These are phyloP conservation scores for Puma concolor DNA, from an alignment of 2,113 vertebrate genomes.

Conservation along the genomic window DNA sequence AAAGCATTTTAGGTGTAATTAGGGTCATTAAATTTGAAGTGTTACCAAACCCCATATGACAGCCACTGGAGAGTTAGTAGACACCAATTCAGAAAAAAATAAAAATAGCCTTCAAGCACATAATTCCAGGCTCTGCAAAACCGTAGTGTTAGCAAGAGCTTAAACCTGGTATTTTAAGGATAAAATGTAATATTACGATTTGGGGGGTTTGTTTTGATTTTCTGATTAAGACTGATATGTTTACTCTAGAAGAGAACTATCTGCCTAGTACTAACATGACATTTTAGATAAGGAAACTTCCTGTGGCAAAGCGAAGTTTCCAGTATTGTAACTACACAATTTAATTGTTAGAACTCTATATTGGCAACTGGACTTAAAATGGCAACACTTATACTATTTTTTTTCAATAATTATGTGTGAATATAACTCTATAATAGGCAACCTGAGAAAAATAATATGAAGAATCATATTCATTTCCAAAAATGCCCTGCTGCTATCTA, in stretches of 20 bases:
- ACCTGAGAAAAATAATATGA: slow-evolving; percentile 48
- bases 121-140: slow-evolving; percentile 49
- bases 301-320: background rate
- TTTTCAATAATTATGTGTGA: slow-evolving; percentile 27
- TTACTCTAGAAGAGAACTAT: slow-evolving; percentile 50
- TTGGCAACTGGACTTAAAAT: slow-evolving; percentile 11
- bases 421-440: background rate
- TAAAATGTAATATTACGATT: background rate
- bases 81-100: slow-evolving; percentile 51
- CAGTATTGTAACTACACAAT: background rate
- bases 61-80: slow-evolving; percentile 54
- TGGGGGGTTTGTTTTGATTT: slow-evolving; percentile 56
- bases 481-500: slow-evolving; percentile 59
- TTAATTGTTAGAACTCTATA: slow-evolving; percentile 33
- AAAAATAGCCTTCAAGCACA: slow-evolving; percentile 51
- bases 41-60: slow-evolving; percentile 67
- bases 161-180: slow-evolving; percentile 38
- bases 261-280: background rate
- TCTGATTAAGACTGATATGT: slow-evolving; percentile 1
- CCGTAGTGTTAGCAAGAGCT: background rate
- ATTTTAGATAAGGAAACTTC: background rate
- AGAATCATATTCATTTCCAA: slow-evolving; percentile 58
- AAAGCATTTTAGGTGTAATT: slow-evolving; percentile 76
- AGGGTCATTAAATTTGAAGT: slow-evolving; percentile 74
- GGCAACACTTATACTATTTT: background rate